A percentile compares a stretch with the other conserved stretches of the same genome.
These are phyloP conservation scores for Drosophila hamatofila DNA, from an alignment of 2,888 invertebrate genomes.

Conservation along the genomic window DNA sequence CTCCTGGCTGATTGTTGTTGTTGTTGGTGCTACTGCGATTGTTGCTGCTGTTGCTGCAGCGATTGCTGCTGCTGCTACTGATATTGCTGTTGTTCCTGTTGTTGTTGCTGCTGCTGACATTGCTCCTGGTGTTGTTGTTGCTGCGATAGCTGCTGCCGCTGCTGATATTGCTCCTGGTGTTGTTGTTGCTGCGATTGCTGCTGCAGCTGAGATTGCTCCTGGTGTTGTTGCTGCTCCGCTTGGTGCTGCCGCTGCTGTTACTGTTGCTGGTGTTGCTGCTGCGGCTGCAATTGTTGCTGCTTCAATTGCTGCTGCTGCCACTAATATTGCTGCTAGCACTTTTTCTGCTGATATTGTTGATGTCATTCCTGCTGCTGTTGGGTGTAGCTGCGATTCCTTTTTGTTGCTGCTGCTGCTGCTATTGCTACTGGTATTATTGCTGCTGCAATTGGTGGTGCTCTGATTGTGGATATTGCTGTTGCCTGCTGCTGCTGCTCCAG, in stretches of 20 bases:
- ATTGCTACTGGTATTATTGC: not conserved
- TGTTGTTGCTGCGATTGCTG: not conserved
- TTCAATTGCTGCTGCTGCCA: not conserved
- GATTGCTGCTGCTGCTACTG: not conserved
- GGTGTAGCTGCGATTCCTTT: no score
- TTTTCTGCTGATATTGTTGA: not conserved
- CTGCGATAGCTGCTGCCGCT: not conserved
- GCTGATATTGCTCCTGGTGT: not conserved
- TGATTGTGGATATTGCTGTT: not conserved
- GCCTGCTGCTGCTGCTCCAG: not conserved
- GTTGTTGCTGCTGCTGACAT: not conserved
- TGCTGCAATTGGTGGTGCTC: not conserved
- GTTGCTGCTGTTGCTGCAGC: not conserved
- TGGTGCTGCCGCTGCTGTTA: not conserved
- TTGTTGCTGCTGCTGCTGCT: not conserved
- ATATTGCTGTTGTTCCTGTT: not conserved
- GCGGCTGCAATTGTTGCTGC: not conserved
- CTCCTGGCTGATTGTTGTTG: conserved; percentile 27
- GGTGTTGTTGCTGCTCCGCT: not conserved
- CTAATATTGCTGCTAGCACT: not conserved
- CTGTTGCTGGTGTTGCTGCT: not conserved
- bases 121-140: not conserved
- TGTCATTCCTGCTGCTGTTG: not conserved
- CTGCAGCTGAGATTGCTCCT: not conserved
- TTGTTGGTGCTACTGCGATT: not conserved